Percentiles rank a stretch among this genome's conserved stretches.
phyloP scores from a whole-genome alignment of 2,113 vertebrate species.

The Manacus vitellinus region DNA sequence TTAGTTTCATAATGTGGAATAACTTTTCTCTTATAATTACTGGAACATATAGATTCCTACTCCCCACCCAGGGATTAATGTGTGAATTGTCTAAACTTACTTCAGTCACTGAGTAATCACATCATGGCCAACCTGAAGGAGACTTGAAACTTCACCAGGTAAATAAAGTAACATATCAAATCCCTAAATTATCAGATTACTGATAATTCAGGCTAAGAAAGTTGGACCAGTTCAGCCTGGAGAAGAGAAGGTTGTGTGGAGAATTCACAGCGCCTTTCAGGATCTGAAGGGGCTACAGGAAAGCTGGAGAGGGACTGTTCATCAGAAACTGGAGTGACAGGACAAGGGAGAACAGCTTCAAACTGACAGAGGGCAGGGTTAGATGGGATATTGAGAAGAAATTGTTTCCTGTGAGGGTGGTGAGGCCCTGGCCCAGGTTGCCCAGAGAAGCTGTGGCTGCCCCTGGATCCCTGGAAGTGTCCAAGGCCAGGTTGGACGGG shows the following conservation, averaged over 20 bases:
- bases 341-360: neutral
- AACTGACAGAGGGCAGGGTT: neutral
- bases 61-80: neutral
- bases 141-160: neutral
- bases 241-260: neutral
- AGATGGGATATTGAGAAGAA: fast-evolving
- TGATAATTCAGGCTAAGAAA: neutral
- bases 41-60: neutral
- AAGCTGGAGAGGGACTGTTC: neutral
- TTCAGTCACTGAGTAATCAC: neutral
- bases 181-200: neutral
- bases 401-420: neutral
- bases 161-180: neutral
- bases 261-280: neutral
- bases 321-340: neutral
- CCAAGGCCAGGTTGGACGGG: neutral
- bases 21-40: neutral
- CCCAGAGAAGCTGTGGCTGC: neutral
- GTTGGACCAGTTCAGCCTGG: neutral
- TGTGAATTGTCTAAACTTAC: neutral
- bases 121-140: neutral
- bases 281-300: neutral
- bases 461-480: neutral
- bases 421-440: neutral
- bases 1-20: neutral